Percentiles rank a stretch among this genome's conserved stretches.
Evolutionary conservation across 1,140 invertebrate genomes (phyloP).

Genomic region (Nylanderia fulva): DNA sequence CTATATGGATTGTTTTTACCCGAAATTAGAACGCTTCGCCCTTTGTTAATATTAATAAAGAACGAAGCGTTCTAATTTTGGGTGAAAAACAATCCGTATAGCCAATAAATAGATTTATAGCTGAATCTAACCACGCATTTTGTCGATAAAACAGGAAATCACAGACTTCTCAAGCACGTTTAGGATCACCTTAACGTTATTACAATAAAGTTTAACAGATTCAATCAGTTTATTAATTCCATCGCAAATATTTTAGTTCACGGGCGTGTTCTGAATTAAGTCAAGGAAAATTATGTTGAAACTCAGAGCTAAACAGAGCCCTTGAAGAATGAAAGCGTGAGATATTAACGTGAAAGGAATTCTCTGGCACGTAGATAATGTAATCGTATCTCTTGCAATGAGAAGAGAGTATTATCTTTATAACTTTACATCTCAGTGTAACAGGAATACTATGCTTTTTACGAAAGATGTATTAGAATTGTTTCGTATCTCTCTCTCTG

Average conservation of each 20-base stretch:
- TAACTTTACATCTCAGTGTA: background rate
- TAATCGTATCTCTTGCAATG: background rate
- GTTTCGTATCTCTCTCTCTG: background rate
- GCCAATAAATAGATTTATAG: too few relatives aligned
- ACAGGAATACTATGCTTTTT: background rate
- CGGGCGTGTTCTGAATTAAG: background rate
- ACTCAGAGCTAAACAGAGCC: background rate
- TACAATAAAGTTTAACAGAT: background rate
- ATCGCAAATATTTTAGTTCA: background rate
- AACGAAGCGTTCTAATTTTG: too few relatives aligned
- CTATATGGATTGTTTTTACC: too few relatives aligned
- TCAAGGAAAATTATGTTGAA: constrained; percentile 7
- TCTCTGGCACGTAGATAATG: background rate
- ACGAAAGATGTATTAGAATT: background rate
- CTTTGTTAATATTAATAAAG: too few relatives aligned
- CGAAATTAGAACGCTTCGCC: too few relatives aligned
- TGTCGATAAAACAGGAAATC: too few relatives aligned
- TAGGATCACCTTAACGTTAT: too few relatives aligned
- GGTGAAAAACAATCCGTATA: too few relatives aligned
- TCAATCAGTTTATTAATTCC: background rate
- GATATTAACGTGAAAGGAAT: background rate
- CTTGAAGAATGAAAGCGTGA: background rate
- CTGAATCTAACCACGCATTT: too few relatives aligned
- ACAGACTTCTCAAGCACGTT: too few relatives aligned
- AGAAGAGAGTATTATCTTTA: background rate